phyloP scores from a whole-genome alignment of 2,113 vertebrate species.

The Paralichthys olivaceus region DNA sequence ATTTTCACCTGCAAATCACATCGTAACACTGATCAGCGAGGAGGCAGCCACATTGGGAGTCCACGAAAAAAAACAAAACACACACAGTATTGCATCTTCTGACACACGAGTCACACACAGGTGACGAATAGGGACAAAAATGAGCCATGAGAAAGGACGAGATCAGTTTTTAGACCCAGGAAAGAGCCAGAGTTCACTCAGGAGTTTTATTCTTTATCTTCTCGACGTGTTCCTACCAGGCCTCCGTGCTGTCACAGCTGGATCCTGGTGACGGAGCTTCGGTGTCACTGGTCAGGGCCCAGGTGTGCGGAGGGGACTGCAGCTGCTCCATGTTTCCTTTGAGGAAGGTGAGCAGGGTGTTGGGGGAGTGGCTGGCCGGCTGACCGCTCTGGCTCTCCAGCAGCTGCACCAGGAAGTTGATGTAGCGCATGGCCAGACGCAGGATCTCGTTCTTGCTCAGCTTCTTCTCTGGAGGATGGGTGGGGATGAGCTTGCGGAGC shows the following conservation, averaged over 20 bases:
- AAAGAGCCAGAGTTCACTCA: slow-evolving; percentile 27
- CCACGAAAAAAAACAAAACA: slow-evolving; percentile 8
- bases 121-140: slow-evolving; percentile 32
- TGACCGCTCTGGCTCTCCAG: slow-evolving; percentile 88
- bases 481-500: slow-evolving; percentile 96
- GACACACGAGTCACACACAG: slow-evolving; percentile 18
- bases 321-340: slow-evolving; percentile 83
- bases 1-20: slow-evolving; percentile 53
- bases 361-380: slow-evolving; percentile 74
- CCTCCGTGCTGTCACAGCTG: slow-evolving; percentile 83
- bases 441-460: slow-evolving; percentile 99
- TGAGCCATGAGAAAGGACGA: slow-evolving; percentile 27
- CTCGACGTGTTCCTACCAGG: slow-evolving; percentile 73
- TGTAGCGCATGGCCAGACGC: slow-evolving; percentile 97
- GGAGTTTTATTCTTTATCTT: slow-evolving; percentile 2
- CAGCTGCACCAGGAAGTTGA: slow-evolving; percentile 95
- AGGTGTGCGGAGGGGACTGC: slow-evolving; percentile 78
- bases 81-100: slow-evolving; percentile 41
- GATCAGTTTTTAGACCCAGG: slow-evolving; percentile 28
- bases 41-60: slow-evolving; percentile 23
- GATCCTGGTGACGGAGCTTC: slow-evolving; percentile 83
- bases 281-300: slow-evolving; percentile 82
- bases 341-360: slow-evolving; percentile 81
- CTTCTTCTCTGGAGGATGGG: slow-evolving; percentile 97
- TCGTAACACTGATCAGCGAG: slow-evolving; percentile 39